Percentiles rank a stretch among this genome's conserved stretches.
Conservation (phyloP, 2,113 vertebrate genomes). For the Columba janthina region DNA sequence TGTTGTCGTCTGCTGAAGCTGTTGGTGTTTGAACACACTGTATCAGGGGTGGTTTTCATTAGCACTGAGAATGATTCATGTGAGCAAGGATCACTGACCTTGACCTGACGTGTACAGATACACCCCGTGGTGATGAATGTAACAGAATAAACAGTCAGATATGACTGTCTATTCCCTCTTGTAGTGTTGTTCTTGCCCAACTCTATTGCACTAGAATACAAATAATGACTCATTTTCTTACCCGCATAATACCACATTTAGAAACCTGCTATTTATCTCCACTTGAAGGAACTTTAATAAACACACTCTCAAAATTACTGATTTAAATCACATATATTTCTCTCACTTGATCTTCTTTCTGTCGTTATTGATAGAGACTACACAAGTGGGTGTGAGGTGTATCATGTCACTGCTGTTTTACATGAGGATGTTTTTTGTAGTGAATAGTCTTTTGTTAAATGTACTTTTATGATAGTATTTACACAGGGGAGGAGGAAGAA, state of each 20-base stretch:
- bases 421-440: neutral
- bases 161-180: neutral
- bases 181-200: neutral
- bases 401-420: neutral
- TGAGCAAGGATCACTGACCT: slow-evolving; percentile 34
- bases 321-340: slow-evolving; percentile 22
- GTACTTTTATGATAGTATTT: neutral
- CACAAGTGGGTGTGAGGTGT: neutral
- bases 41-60: slow-evolving; percentile 10
- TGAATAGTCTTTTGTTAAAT: neutral
- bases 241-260: slow-evolving; percentile 13
- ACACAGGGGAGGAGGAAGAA: neutral
- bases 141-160: slow-evolving; percentile 44
- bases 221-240: slow-evolving; percentile 58
- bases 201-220: neutral
- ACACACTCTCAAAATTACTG: neutral
- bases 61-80: slow-evolving; percentile 40
- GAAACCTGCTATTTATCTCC: neutral
- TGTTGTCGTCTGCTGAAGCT: neutral
- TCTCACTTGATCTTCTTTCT: slow-evolving; percentile 18
- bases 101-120: slow-evolving; percentile 39
- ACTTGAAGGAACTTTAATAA: slow-evolving; percentile 11
- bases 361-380: slow-evolving; percentile 21
- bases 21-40: neutral
- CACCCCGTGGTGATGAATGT: slow-evolving; percentile 41